Conservation (phyloP, 2,113 vertebrate genomes). For the Siniperca chuatsi region DNA sequence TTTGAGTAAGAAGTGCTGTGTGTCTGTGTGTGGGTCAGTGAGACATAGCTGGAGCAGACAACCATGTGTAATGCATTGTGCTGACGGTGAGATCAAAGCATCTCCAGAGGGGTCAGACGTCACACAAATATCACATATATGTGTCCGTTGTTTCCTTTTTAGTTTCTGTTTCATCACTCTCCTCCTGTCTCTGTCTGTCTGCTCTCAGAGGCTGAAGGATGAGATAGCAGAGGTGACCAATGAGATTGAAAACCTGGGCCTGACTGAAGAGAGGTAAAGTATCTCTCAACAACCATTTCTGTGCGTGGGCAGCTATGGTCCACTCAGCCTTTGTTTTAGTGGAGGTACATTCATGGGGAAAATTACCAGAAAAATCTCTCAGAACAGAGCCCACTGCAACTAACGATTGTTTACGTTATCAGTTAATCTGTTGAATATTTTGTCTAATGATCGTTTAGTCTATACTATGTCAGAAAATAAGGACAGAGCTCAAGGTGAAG, state of each 20-base stretch:
- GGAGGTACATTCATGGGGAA: background rate
- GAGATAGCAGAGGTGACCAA: conserved; percentile 98
- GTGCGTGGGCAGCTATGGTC: conserved; percentile 25
- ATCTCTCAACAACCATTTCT: conserved; percentile 21
- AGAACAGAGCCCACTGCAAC: background rate
- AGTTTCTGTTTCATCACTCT: background rate
- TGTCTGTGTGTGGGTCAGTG: conserved; percentile 11
- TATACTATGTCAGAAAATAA: background rate
- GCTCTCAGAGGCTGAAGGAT: conserved; percentile 93
- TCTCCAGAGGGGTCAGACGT: conserved; percentile 20
- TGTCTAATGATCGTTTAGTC: background rate
- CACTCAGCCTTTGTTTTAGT: conserved; percentile 29
- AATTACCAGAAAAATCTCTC: background rate
- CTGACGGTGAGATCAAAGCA: conserved; percentile 24
- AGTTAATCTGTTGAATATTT: background rate
- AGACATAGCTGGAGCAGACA: conserved; percentile 21
- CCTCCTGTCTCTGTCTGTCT: conserved; percentile 1
- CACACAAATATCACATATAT: conserved; percentile 1
- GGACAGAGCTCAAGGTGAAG: background rate
- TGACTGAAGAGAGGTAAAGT: conserved; percentile 94
- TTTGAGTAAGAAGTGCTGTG: background rate
- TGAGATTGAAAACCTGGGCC: conserved; percentile 97
- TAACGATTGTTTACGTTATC: background rate
- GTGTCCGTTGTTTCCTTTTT: background rate
- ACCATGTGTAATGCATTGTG: background rate